phyloP scores from a whole-genome alignment of 2,113 vertebrate genomes.

The Dromaius novaehollandiae region DNA sequence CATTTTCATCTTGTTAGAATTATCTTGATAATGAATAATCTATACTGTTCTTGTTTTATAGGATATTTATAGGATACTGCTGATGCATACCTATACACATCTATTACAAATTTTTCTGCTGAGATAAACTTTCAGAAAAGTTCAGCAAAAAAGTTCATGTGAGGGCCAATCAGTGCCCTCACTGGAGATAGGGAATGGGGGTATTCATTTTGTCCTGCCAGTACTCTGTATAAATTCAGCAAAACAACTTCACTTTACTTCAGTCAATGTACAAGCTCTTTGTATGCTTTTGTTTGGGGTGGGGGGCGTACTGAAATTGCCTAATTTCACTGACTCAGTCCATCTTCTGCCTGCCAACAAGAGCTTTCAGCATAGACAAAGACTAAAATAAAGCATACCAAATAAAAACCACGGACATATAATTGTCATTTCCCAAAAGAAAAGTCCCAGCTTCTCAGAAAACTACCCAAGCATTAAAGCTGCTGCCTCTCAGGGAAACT shows the following conservation, averaged over 20 bases:
- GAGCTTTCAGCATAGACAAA: conserved; percentile 34
- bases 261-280: neutral
- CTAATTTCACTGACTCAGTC: conserved; percentile 27
- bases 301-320: neutral
- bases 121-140: neutral
- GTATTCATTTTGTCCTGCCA: neutral
- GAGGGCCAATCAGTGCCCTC: neutral
- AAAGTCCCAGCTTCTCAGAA: conserved; percentile 42
- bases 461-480: conserved; percentile 57
- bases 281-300: neutral
- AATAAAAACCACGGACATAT: conserved; percentile 38
- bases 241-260: neutral
- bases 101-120: neutral
- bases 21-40: neutral
- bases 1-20: neutral
- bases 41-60: neutral
- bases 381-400: conserved; percentile 44
- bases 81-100: neutral
- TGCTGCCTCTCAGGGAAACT: conserved; percentile 31
- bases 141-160: neutral
- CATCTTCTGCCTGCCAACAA: conserved; percentile 28
- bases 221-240: neutral
- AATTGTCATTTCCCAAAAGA: conserved; percentile 56
- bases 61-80: neutral
- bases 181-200: rapidly evolving